Conservation (phyloP, 2,113 vertebrate genomes). For the Sterna hirundo region DNA sequence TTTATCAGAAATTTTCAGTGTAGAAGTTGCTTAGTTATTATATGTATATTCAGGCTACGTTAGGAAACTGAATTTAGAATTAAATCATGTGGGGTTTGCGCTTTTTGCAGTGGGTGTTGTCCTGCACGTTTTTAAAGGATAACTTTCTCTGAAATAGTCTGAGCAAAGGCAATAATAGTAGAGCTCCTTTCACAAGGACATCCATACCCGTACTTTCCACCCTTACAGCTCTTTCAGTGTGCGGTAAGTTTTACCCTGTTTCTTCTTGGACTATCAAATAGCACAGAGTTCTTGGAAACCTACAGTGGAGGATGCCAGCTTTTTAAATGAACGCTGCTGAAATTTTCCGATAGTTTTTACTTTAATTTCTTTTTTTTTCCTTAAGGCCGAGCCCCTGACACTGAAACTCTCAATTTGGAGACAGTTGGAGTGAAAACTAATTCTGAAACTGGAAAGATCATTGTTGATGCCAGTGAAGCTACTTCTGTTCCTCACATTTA, state of each 20-base stretch:
- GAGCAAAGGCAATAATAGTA: neutral
- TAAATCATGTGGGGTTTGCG: accelerated
- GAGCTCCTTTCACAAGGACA: neutral
- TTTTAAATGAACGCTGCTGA: neutral
- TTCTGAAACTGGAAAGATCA: constrained; percentile 83
- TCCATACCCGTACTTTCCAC: neutral
- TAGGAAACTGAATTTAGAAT: neutral
- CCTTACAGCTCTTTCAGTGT: neutral
- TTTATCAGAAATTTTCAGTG: neutral
- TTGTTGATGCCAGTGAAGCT: constrained; percentile 82
- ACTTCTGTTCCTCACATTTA: constrained; percentile 89
- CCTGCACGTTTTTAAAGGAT: neutral
- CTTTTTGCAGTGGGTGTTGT: neutral
- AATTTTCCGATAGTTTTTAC: neutral
- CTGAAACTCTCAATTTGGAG: constrained; percentile 79
- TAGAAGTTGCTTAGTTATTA: neutral
- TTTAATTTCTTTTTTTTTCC: neutral
- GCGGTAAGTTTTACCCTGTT: neutral
- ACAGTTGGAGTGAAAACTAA: constrained; percentile 78
- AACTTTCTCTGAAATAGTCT: neutral
- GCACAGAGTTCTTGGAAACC: neutral
- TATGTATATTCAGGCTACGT: neutral
- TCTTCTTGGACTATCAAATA: neutral
- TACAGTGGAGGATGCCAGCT: neutral
- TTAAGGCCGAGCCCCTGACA: constrained; percentile 87